phyloP scores from a whole-genome alignment of 2,888 invertebrate genomes.

The Drosophila vallismaia region DNA sequence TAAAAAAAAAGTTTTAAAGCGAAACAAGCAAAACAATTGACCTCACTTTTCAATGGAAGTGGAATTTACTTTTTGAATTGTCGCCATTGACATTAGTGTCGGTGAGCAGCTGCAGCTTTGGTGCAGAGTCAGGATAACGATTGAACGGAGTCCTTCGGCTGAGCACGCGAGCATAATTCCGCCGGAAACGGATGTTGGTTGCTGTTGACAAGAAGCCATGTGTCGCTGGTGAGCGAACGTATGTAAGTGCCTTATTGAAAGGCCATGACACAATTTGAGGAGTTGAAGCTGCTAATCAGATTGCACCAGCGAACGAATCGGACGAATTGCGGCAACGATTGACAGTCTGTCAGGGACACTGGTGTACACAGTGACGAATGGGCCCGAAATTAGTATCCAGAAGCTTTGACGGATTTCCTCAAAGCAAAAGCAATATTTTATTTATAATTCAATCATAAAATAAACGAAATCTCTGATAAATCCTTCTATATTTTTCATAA shows the following conservation, averaged over 20 bases:
- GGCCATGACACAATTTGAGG: neutral
- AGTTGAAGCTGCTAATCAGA: neutral
- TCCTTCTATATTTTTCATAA: neutral
- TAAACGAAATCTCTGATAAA: no score
- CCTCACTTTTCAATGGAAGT: slow-evolving; percentile 5
- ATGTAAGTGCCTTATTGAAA: slow-evolving; percentile 38
- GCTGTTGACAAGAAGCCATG: slow-evolving; percentile 36
- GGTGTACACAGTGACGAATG: neutral
- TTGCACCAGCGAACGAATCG: neutral
- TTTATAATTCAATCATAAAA: no score
- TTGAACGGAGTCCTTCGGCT: slow-evolving; percentile 9
- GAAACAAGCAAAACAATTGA: slow-evolving; percentile 17
- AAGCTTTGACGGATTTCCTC: no score
- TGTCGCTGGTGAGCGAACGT: slow-evolving; percentile 20
- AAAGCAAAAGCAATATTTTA: no score
- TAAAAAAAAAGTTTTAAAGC: neutral
- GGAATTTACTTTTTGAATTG: slow-evolving; percentile 12
- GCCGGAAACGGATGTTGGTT: slow-evolving; percentile 61
- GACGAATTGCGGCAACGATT: neutral
- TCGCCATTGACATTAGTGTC: slow-evolving; percentile 56
- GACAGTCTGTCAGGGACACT: neutral
- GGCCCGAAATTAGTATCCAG: neutral
- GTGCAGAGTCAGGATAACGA: slow-evolving; percentile 27
- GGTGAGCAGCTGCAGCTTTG: slow-evolving; percentile 51
- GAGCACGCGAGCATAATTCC: slow-evolving; percentile 64